Evolutionary conservation across 1,140 invertebrate genomes (phyloP).

Genomic region (Drosophila azteca): DNA sequence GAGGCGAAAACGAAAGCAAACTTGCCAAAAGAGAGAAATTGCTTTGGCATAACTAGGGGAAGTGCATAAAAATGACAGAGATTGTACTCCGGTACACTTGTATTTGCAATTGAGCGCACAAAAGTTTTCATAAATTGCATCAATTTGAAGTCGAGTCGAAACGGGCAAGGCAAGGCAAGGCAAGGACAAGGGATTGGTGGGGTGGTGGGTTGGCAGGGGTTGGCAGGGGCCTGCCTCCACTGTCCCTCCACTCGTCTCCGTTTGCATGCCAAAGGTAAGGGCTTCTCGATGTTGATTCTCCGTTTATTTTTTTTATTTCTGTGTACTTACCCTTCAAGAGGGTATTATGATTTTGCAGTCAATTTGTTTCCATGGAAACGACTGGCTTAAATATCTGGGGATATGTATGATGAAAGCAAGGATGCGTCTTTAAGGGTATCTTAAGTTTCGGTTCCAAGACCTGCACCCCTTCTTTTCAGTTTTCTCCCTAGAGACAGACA

Average conservation of each 20-base stretch:
- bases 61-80: constrained; percentile 78
- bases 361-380: no score
- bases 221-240: background rate
- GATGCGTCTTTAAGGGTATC: no score
- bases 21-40: constrained; percentile 61
- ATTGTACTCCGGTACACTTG: constrained; percentile 57
- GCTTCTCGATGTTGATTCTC: constrained; percentile 50
- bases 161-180: background rate
- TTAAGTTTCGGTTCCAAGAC: background rate
- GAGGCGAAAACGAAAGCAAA: constrained; percentile 44
- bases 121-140: constrained; percentile 81
- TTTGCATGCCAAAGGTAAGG: constrained; percentile 65
- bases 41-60: constrained; percentile 69
- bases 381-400: no score
- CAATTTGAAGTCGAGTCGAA: constrained; percentile 66
- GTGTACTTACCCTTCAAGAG: no score
- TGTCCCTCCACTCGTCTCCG: constrained; percentile 9
- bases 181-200: background rate
- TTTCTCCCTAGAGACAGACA: constrained; percentile 6
- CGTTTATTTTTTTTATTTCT: constrained; percentile 6
- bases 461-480: background rate
- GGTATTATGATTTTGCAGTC: no score
- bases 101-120: constrained; percentile 79
- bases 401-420: no score
- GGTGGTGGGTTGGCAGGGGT: no score